Evolutionary conservation across 2,888 invertebrate species (phyloP).

Genomic region (Hypena proboscidalis): DNA sequence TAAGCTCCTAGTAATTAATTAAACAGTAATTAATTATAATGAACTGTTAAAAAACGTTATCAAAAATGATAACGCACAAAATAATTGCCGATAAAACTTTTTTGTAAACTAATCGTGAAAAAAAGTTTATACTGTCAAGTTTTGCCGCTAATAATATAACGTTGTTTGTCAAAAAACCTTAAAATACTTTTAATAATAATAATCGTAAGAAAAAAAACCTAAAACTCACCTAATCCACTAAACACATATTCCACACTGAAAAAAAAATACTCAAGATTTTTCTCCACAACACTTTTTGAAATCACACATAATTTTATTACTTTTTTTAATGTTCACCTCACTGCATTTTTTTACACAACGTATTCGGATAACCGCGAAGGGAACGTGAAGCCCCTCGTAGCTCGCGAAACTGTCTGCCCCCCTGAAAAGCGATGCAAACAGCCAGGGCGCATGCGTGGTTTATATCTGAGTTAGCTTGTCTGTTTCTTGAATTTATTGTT

Average conservation of each 20-base stretch:
- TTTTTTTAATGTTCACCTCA: constrained; percentile 42
- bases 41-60: no score
- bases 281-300: constrained; percentile 25
- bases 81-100: no score
- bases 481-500: constrained; percentile 7
- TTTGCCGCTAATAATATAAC: no score
- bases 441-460: constrained; percentile 38
- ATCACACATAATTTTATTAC: constrained; percentile 26
- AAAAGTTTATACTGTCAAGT: no score
- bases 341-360: constrained; percentile 42
- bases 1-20: no score
- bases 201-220: not conserved
- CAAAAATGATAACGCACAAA: no score
- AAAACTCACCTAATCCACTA: constrained; percentile 41
- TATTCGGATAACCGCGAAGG: constrained; percentile 24
- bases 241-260: constrained; percentile 37
- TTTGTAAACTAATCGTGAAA: no score
- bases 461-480: constrained; percentile 5
- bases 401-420: constrained; percentile 40
- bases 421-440: constrained; percentile 20
- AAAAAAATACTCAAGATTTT: constrained; percentile 15
- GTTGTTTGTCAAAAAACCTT: no score
- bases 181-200: constrained; percentile 2
- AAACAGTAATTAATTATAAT: no score
- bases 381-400: constrained; percentile 38